phyloP scores from a whole-genome alignment of 2,113 vertebrate species.

The Etheostoma cragini region DNA sequence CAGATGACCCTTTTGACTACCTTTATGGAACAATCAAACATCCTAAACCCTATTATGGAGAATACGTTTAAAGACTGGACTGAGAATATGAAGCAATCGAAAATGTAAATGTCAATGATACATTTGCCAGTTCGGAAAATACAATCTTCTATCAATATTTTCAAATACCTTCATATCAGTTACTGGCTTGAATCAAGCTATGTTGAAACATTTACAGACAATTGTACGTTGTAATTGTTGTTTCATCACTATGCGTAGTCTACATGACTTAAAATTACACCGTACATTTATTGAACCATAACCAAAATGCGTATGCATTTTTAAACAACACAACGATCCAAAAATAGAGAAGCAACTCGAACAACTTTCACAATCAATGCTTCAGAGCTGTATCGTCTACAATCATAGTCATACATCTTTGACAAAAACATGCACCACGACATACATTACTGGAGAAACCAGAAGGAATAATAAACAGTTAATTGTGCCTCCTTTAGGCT shows the following conservation, averaged over 20 bases:
- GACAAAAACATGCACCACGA: too few species aligned
- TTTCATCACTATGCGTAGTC: too few species aligned
- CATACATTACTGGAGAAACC: too few species aligned
- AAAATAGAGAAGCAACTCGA: too few species aligned
- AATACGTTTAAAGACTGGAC: not conserved
- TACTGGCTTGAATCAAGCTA: not conserved
- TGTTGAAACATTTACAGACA: constrained; percentile 2
- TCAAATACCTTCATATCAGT: not conserved
- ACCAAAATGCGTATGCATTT: not conserved
- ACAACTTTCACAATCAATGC: too few species aligned
- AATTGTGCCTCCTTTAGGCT: too few species aligned
- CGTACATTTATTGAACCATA: not conserved
- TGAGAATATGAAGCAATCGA: not conserved
- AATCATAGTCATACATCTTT: too few species aligned
- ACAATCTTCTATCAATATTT: not conserved
- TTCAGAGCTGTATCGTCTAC: too few species aligned
- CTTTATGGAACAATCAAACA: not conserved
- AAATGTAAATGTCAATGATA: not conserved
- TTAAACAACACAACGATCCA: not conserved
- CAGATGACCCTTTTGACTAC: not conserved
- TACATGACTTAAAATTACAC: not conserved
- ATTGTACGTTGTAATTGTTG: too few species aligned
- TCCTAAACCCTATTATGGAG: not conserved
- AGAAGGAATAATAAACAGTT: too few species aligned
- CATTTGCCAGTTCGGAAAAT: not conserved